Evolutionary conservation across 2,888 invertebrate species (phyloP).

Genomic region (Drosophila silvestris): DNA sequence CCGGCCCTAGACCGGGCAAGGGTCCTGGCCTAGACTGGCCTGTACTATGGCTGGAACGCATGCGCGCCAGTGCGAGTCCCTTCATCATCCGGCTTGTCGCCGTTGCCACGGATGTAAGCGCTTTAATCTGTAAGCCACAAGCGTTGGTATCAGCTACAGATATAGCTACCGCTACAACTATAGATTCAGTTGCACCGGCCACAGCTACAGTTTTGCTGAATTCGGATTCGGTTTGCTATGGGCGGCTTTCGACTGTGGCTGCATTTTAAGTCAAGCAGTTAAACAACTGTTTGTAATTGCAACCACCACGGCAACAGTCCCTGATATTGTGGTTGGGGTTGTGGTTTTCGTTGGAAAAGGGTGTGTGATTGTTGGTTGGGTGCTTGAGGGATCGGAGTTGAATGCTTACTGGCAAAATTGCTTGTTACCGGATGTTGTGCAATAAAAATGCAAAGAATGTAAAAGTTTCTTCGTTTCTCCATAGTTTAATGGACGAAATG

Average conservation of each 20-base stretch:
- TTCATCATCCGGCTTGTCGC: conserved; percentile 64
- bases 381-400: conserved; percentile 59
- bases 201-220: conserved; percentile 28
- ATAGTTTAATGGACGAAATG: conserved; percentile 20
- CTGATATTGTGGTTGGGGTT: conserved; percentile 56
- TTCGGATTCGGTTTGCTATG: conserved; percentile 22
- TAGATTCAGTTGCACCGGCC: conserved; percentile 17
- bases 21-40: conserved; percentile 15
- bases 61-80: conserved; percentile 59
- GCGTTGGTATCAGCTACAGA: conserved; percentile 61
- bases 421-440: conserved; percentile 79
- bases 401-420: conserved; percentile 60
- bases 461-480: conserved; percentile 58
- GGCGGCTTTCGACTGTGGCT: conserved; percentile 38
- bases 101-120: conserved; percentile 71
- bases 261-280: conserved; percentile 77
- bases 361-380: conserved; percentile 21
- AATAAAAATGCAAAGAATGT: conserved; percentile 78
- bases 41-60: conserved; percentile 50
- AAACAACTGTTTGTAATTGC: conserved; percentile 78
- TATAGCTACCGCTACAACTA: conserved; percentile 29
- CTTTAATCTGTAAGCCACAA: conserved; percentile 78
- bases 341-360: conserved; percentile 29
- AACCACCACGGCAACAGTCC: conserved; percentile 40
- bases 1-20: conserved; percentile 39